phyloP scores from a whole-genome alignment of 1,140 invertebrate species.

The Drosophila sproati region DNA sequence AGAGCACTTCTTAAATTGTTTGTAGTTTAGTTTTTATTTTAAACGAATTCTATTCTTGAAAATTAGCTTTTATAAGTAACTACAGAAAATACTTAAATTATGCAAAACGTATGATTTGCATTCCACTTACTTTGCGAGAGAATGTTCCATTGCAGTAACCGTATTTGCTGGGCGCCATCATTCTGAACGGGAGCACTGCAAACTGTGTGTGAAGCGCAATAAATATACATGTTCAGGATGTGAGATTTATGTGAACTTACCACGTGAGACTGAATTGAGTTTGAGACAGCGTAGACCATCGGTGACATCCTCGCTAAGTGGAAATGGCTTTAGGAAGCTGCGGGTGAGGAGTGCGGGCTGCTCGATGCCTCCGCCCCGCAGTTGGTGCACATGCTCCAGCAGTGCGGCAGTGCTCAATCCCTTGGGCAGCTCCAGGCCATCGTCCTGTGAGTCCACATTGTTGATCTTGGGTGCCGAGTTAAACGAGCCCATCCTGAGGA shows the following conservation, averaged over 20 bases:
- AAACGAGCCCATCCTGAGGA: constrained; percentile 90
- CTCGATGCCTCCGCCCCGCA: constrained; percentile 60
- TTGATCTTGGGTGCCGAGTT: constrained; percentile 88
- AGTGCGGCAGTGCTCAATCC: constrained; percentile 85
- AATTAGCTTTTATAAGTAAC: no score
- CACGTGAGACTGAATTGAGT: constrained; percentile 84
- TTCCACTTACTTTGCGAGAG: constrained; percentile 89
- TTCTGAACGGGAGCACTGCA: constrained; percentile 59
- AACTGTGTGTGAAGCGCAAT: constrained; percentile 34
- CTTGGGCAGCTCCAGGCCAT: constrained; percentile 86
- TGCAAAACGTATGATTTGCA: background rate
- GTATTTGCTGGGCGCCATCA: constrained; percentile 83
- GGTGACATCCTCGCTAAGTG: constrained; percentile 60
- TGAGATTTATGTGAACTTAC: constrained; percentile 22
- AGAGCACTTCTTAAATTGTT: no score
- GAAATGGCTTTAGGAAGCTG: constrained; percentile 64
- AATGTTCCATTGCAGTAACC: constrained; percentile 91
- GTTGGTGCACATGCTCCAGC: constrained; percentile 85
- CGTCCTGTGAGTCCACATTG: constrained; percentile 88
- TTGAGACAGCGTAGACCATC: constrained; percentile 84
- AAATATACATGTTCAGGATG: background rate
- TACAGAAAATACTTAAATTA: no score
- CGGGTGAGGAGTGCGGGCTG: constrained; percentile 69
- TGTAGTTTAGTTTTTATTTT: no score
- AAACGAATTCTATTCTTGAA: no score